Percentiles rank a stretch among this genome's conserved stretches.
phyloP scores from a whole-genome alignment of 2,888 invertebrate species.

The Seladonia tumulorum region DNA sequence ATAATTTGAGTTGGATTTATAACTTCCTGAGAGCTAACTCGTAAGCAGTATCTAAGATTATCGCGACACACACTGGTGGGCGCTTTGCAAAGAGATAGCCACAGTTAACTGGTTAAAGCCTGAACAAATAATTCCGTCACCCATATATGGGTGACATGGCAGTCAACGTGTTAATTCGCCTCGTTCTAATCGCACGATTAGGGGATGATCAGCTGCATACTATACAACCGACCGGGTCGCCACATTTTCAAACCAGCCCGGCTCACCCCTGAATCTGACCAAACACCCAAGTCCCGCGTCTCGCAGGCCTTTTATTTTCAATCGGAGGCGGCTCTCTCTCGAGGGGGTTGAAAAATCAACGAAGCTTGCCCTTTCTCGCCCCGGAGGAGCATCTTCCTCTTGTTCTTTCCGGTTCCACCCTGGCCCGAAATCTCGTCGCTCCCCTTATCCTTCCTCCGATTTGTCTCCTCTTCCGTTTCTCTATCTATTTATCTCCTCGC shows the following conservation, averaged over 20 bases:
- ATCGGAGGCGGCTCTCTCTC: neutral
- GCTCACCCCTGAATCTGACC: neutral
- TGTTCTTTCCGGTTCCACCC: neutral
- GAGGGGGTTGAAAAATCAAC: neutral
- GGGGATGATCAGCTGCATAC: neutral
- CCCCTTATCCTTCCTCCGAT: neutral
- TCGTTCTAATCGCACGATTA: neutral
- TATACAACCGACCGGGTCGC: neutral
- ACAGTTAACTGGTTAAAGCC: no score
- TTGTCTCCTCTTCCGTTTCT: neutral
- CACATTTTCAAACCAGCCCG: neutral
- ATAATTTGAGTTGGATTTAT: no score
- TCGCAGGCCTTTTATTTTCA: neutral
- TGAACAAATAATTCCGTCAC: no score
- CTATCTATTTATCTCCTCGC: slow-evolving; percentile 45
- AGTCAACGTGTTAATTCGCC: no score
- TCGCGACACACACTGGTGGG: no score
- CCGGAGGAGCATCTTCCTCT: neutral
- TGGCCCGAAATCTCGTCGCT: neutral
- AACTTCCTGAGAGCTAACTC: no score
- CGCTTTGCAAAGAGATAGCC: no score
- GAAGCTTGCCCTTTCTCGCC: slow-evolving; percentile 9
- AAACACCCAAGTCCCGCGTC: neutral
- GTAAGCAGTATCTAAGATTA: no score
- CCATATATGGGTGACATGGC: no score